These are phyloP conservation scores for Calephelis nemesis DNA, from an alignment of 1,140 invertebrate species.

Conservation along the genomic window DNA sequence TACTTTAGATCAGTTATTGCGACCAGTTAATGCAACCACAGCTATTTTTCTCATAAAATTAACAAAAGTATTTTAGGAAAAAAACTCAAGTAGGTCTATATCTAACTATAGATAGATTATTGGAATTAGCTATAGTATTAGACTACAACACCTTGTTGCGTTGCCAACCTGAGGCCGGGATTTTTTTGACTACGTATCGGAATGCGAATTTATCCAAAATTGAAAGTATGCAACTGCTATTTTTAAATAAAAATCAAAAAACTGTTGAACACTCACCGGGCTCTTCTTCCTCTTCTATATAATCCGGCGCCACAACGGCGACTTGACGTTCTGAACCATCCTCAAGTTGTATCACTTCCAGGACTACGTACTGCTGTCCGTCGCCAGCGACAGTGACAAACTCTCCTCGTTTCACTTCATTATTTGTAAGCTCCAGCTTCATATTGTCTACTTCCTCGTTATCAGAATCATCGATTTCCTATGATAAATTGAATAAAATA, in stretches of 20 bases:
- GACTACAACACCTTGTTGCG: no score
- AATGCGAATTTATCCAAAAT: no score
- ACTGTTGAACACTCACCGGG: background rate
- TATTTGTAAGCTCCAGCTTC: constrained; percentile 40
- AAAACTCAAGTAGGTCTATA: no score
- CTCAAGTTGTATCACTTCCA: constrained; percentile 91
- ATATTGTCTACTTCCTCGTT: constrained; percentile 36
- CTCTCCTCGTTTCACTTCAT: constrained; percentile 64
- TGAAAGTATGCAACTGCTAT: constrained; percentile 11
- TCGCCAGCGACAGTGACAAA: constrained; percentile 82
- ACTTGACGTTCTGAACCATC: constrained; percentile 75
- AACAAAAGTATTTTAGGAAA: no score
- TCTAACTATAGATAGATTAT: no score
- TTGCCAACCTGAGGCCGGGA: no score
- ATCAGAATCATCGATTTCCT: constrained; percentile 27
- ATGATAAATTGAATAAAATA: constrained; percentile 1
- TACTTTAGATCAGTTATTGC: no score
- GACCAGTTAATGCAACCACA: no score
- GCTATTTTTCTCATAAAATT: no score
- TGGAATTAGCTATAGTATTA: no score
- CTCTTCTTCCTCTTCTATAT: constrained; percentile 33
- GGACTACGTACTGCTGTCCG: constrained; percentile 91
- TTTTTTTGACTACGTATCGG: no score
- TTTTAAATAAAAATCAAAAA: background rate
- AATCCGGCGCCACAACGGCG: constrained; percentile 54